phyloP scores from a whole-genome alignment of 2,797 vertebrate genomes.

The Chaetophractus vellerosus region DNA sequence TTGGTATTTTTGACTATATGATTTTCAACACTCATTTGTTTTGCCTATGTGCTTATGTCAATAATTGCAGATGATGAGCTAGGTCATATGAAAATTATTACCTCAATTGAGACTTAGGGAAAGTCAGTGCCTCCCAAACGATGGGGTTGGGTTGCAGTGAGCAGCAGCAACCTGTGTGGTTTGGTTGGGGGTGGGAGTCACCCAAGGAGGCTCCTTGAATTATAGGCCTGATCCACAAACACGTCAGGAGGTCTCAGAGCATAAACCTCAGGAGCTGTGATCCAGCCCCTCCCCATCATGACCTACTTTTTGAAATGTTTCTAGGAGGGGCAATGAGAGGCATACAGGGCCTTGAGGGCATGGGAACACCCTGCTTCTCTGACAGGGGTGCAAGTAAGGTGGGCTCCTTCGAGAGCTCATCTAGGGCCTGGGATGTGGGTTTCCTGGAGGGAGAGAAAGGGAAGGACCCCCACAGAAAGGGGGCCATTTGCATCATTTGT shows the following conservation, averaged over 20 bases:
- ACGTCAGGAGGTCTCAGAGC: neutral
- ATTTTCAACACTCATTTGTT: neutral
- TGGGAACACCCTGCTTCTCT: neutral
- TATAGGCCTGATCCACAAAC: neutral
- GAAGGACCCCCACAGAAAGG: neutral
- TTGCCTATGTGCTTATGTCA: neutral
- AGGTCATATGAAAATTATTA: neutral
- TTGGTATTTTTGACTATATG: neutral
- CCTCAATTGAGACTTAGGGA: neutral
- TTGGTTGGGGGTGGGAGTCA: too few species aligned
- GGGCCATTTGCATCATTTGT: neutral
- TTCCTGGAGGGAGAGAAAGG: neutral
- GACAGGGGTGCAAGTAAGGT: neutral
- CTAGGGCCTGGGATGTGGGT: neutral
- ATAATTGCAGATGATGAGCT: neutral
- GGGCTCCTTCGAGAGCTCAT: neutral
- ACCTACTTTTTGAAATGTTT: neutral
- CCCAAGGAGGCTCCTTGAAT: neutral
- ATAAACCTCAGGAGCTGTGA: rapidly evolving
- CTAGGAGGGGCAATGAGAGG: neutral
- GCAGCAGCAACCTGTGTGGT: neutral
- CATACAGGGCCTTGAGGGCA: neutral
- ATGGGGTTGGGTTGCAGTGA: neutral
- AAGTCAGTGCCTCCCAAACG: neutral
- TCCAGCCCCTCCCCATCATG: neutral